Evolutionary conservation across 2,113 vertebrate species (phyloP).

Genomic region (Microcebus griseorufus): DNA sequence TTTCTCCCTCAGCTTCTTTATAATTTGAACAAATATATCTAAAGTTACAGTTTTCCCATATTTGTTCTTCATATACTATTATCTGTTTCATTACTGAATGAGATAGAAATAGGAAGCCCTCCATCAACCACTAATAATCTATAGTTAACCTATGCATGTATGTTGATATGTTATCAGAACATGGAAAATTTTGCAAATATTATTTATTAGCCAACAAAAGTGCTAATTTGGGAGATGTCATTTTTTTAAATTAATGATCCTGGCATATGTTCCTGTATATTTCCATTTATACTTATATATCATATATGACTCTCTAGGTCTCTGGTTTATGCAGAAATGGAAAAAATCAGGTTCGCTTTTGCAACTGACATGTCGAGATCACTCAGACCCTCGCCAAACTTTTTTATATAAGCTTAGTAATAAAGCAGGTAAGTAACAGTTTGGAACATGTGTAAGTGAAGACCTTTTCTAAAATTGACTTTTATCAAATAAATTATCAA

Average conservation of each 20-base stretch:
- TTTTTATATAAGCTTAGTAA: constrained; percentile 99
- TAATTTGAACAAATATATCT: constrained; percentile 3
- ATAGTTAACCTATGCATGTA: neutral
- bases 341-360: constrained; percentile 98
- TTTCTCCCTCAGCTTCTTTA: neutral
- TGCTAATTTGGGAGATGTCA: constrained; percentile 14
- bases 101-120: neutral
- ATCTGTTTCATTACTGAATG: neutral
- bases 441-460: neutral
- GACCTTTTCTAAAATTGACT: neutral
- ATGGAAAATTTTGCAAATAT: constrained; percentile 28
- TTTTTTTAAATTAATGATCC: constrained; percentile 49
- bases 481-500: neutral
- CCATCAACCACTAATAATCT: neutral
- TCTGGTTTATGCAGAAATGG: constrained; percentile 99
- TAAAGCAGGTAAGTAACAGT: constrained; percentile 91
- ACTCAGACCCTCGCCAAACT: constrained; percentile 97
- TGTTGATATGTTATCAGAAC: constrained; percentile 15
- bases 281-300: constrained; percentile 63
- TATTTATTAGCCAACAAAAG: neutral
- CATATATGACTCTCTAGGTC: constrained; percentile 86
- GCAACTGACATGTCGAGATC: constrained; percentile 97
- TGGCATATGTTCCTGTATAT: constrained; percentile 6
- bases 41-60: neutral
- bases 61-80: neutral